phyloP scores from a whole-genome alignment of 2,113 vertebrate species.

The Calyptomena viridis region DNA sequence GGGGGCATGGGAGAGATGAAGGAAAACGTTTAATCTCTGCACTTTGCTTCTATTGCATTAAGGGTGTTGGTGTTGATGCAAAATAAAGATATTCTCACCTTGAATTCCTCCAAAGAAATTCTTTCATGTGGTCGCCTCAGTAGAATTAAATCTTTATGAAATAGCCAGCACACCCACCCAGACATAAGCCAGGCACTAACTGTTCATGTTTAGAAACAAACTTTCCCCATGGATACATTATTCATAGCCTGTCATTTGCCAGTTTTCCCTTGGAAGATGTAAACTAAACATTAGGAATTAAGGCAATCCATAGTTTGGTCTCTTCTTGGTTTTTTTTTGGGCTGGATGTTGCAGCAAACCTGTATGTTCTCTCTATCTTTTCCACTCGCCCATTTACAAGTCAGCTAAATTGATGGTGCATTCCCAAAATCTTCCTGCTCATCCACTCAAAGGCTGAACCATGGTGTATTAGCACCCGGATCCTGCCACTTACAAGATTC shows the following conservation, averaged over 20 bases:
- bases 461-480: not conserved
- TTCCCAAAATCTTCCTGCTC: not conserved
- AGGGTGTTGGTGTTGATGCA: slow-evolving; percentile 4
- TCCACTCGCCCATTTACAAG: not conserved
- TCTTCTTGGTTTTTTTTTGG: not conserved
- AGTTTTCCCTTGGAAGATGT: slow-evolving; percentile 38
- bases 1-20: not conserved
- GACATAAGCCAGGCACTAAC: slow-evolving; percentile 51
- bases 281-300: slow-evolving; percentile 43
- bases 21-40: not conserved
- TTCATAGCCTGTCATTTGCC: slow-evolving; percentile 50
- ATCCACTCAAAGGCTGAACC: not conserved
- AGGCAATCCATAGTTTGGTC: not conserved
- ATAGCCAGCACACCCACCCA: slow-evolving; percentile 49
- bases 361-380: not conserved
- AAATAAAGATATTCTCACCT: slow-evolving; percentile 53
- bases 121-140: slow-evolving; percentile 52
- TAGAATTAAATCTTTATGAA: slow-evolving; percentile 33
- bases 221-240: slow-evolving; percentile 58
- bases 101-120: slow-evolving; percentile 47
- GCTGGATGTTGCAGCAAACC: not conserved
- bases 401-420: fast-evolving
- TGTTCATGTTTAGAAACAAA: slow-evolving; percentile 51
- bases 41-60: not conserved
- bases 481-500: not conserved